Conservation (phyloP, 2,888 invertebrate genomes). For the Nymphalis polychloros region DNA sequence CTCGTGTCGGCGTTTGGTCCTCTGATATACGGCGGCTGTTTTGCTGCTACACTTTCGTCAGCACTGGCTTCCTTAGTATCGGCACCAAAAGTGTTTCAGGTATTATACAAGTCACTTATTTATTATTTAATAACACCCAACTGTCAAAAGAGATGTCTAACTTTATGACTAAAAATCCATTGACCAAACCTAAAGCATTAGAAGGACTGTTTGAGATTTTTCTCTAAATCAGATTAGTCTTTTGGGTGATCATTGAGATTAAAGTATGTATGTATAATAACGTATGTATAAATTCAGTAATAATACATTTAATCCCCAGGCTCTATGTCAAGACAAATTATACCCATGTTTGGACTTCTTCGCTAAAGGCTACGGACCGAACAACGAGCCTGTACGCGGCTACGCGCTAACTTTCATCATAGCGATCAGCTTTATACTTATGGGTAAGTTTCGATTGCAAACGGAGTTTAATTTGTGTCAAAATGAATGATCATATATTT, state of each 20-base stretch:
- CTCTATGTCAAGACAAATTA: constrained; percentile 95
- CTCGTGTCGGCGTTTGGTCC: constrained; percentile 93
- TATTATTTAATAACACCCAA: too few species aligned
- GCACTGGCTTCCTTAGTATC: constrained; percentile 97
- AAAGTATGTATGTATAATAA: too few species aligned
- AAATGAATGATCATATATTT: background rate
- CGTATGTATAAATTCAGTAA: background rate
- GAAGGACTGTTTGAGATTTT: too few species aligned
- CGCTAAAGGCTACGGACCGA: constrained; percentile 91
- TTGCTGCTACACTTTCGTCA: constrained; percentile 97
- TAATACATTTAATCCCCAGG: constrained; percentile 63
- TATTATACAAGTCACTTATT: constrained; percentile 39
- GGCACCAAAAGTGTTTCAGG: constrained; percentile 96
- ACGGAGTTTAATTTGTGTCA: background rate
- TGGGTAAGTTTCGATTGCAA: constrained; percentile 82
- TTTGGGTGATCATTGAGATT: background rate
- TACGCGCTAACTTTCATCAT: constrained; percentile 96
- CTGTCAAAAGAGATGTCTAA: too few species aligned
- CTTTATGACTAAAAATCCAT: too few species aligned
- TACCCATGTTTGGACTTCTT: constrained; percentile 96
- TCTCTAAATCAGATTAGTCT: too few species aligned
- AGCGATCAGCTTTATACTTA: constrained; percentile 90
- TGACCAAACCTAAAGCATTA: too few species aligned
- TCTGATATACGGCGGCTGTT: constrained; percentile 97
- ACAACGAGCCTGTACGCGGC: constrained; percentile 92